Base-by-base conservation (phyloP, 2,113 vertebrate species). In the Phasianus colchicus region DNA sequence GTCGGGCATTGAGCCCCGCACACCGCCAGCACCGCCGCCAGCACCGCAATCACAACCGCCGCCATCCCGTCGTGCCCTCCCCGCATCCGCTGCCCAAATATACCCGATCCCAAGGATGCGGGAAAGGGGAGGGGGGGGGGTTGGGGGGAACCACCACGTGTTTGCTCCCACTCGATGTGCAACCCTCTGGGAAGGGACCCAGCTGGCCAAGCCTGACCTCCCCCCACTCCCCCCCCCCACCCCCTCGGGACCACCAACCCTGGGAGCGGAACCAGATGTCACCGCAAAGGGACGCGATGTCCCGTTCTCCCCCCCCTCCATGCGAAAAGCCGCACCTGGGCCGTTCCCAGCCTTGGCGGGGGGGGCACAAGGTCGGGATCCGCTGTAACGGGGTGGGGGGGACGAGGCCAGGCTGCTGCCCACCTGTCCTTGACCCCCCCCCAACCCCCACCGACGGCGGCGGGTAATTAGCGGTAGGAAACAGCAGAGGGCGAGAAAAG, bases 1-100 rank as follows among this genome's bases (percentile, higher is more conserved):
- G 15, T 0, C 1, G 98, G 98, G 88, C 98, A 98, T 55, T 93
- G 48, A 1, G 96, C 98, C 4, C n/a, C 42, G 34, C 34, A 94
- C 10, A 38, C 48, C 4, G 45, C 7, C 22, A 20, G 20, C 45
- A 10, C 22, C 0, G 5, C 22, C 3, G 43, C 38, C 38, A 38
- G 38, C 38, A 38, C 38, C 38, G 38, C 38, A 38, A 38, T 9
- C 38, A 38, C 9, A 38, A 38, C 38, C 38, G 38, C 38, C 38
- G 38, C 81, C 94, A 89, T 94, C 8, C 8, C 40, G 29, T 10
- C 60, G 24, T 2, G 6, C 43, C 6, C 2, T 16, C 1, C 3
- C 27, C 1, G 25, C 29, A 3, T 9, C 6, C 0, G 6, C 20
- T 0, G 4, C 1, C 5, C 34, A 9, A 21, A 48, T 86, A 76